A percentile compares a stretch with the other conserved stretches of the same genome.
Conservation (phyloP, 2,888 invertebrate species). For the Germaria angustata region DNA sequence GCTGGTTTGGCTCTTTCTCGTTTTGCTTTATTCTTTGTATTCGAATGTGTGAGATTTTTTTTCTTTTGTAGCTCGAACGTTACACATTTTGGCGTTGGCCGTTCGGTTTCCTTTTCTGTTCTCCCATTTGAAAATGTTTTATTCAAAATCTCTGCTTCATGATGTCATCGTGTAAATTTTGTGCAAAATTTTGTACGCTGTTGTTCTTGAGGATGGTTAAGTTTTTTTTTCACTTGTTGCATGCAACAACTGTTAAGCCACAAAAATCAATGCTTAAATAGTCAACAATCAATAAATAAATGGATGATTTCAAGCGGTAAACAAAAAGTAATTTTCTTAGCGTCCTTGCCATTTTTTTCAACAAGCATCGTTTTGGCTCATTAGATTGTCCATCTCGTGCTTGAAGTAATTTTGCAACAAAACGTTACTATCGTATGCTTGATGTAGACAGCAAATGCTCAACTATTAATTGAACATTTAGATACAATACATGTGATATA, state of each 20-base stretch:
- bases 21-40: background rate
- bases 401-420: no score
- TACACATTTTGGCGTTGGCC: background rate
- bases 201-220: background rate
- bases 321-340: no score
- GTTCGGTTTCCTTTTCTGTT: slow-evolving; percentile 66
- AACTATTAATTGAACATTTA: no score
- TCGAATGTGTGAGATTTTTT: background rate
- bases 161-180: slow-evolving; percentile 62
- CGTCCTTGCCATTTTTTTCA: no score
- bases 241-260: slow-evolving; percentile 50
- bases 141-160: slow-evolving; percentile 73
- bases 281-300: no score
- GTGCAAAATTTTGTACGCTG: slow-evolving; percentile 38
- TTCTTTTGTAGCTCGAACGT: slow-evolving; percentile 1
- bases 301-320: no score
- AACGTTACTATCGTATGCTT: no score
- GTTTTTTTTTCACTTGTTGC: slow-evolving; percentile 59
- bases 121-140: slow-evolving; percentile 74
- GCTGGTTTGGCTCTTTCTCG: background rate
- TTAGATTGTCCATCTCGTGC: no score
- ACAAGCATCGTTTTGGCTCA: no score
- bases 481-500: no score
- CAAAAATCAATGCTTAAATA: no score
- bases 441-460: no score